phyloP scores from a whole-genome alignment of 1,140 invertebrate species.

The Pissodes strobi region DNA sequence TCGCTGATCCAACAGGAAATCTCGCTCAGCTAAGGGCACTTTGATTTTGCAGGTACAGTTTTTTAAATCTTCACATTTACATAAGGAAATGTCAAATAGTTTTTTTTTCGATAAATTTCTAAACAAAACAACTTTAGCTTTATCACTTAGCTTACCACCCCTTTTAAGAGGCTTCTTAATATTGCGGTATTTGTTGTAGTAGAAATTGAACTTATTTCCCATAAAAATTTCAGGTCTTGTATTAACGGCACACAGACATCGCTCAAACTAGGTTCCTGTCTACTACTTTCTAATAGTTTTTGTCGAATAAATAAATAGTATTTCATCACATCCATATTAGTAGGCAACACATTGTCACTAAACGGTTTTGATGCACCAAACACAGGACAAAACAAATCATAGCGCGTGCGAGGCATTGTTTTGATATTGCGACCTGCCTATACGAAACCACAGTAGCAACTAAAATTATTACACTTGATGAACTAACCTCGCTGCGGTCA shows the following conservation, averaged over 20 bases:
- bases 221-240: not conserved
- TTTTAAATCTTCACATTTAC: constrained; percentile 4
- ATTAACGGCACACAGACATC: not conserved
- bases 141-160: not conserved
- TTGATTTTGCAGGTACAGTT: constrained; percentile 5
- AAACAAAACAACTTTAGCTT: too few relatives aligned
- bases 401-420: not conserved
- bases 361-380: not conserved
- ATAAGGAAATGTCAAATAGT: constrained; percentile 1
- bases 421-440: too few relatives aligned
- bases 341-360: not conserved
- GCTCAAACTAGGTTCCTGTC: constrained; percentile 1
- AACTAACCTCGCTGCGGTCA: not conserved
- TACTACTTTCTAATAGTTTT: not conserved
- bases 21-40: not conserved
- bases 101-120: too few relatives aligned
- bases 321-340: not conserved
- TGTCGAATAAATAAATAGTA: too few relatives aligned
- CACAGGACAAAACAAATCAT: not conserved
- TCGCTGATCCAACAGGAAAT: constrained; percentile 4
- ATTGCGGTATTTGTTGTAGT: not conserved
- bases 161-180: constrained; percentile 6
- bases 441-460: too few relatives aligned
- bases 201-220: not conserved
- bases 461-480: not conserved